Percentiles rank a stretch among this genome's conserved stretches.
Conservation (phyloP, 2,113 vertebrate species). For the Mola mola region DNA sequence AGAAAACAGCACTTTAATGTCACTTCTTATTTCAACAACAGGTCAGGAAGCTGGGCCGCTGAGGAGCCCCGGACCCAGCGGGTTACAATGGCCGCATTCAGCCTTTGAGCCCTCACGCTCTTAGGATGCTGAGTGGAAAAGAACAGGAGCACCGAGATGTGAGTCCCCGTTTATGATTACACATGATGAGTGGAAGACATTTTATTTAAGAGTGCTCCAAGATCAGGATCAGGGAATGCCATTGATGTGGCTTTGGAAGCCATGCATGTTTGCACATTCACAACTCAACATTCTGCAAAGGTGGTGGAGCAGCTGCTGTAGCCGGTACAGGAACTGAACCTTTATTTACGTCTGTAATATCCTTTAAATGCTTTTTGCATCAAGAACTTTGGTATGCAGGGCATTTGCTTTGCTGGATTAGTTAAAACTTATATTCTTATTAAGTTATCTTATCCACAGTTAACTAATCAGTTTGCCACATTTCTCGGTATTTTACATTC, state of each 20-base stretch:
- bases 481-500: too few relatives aligned
- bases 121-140: slow-evolving; percentile 24
- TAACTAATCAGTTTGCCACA: too few relatives aligned
- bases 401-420: too few relatives aligned
- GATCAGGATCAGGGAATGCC: slow-evolving; percentile 65
- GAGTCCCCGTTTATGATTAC: slow-evolving; percentile 62
- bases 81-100: slow-evolving; percentile 74
- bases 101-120: slow-evolving; percentile 18
- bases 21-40: slow-evolving; percentile 76
- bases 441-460: too few relatives aligned
- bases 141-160: slow-evolving; percentile 38
- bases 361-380: too few relatives aligned
- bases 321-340: slow-evolving; percentile 6
- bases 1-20: slow-evolving; percentile 82
- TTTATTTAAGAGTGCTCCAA: slow-evolving; percentile 58
- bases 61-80: slow-evolving; percentile 20
- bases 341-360: too few relatives aligned
- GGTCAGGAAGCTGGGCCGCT: slow-evolving; percentile 26
- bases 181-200: slow-evolving; percentile 58
- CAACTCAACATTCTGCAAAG: slow-evolving; percentile 45
- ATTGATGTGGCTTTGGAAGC: slow-evolving; percentile 66
- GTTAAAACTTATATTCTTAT: too few relatives aligned
- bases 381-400: too few relatives aligned
- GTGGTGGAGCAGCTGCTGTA: slow-evolving; percentile 22
- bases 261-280: slow-evolving; percentile 56